A percentile compares a stretch with the other conserved stretches of the same genome.
Evolutionary conservation across 2,797 vertebrate species (phyloP).

Genomic region (Oreochromis mossambicus): DNA sequence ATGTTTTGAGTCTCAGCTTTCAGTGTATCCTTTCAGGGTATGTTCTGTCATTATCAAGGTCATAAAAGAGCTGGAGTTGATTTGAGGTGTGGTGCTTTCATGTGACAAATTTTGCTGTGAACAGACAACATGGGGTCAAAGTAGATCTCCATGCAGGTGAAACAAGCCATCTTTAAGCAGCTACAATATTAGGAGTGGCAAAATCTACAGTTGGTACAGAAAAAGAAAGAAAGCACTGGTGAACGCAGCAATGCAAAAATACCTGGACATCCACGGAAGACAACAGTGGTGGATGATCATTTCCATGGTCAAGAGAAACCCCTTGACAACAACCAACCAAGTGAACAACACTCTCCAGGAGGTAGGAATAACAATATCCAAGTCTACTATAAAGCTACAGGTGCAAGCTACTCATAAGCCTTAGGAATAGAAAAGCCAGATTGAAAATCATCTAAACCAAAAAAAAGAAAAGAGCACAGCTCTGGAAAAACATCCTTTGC

Average conservation of each 20-base stretch:
- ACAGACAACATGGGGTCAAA: not conserved
- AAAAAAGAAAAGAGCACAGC: not conserved
- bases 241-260: rapidly evolving
- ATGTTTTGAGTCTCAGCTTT: not conserved
- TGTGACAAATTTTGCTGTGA: not conserved
- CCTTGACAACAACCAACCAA: not conserved
- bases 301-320: not conserved
- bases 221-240: not conserved
- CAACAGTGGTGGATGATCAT: rapidly evolving
- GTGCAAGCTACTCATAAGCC: not conserved
- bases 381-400: rapidly evolving
- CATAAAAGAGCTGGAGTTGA: not conserved
- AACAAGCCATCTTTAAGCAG: rapidly evolving
- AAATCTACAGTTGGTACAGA: no score
- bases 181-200: no score
- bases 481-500: not conserved
- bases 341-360: not conserved
- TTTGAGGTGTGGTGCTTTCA: not conserved
- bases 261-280: not conserved
- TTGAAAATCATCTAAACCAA: not conserved
- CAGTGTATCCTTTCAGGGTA: not conserved
- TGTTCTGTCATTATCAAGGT: not conserved
- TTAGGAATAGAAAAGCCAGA: not conserved
- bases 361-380: not conserved
- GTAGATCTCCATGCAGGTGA: not conserved